These are phyloP conservation scores for Drosophila subobscura DNA, from an alignment of 1,140 invertebrate genomes.

Conservation along the genomic window DNA sequence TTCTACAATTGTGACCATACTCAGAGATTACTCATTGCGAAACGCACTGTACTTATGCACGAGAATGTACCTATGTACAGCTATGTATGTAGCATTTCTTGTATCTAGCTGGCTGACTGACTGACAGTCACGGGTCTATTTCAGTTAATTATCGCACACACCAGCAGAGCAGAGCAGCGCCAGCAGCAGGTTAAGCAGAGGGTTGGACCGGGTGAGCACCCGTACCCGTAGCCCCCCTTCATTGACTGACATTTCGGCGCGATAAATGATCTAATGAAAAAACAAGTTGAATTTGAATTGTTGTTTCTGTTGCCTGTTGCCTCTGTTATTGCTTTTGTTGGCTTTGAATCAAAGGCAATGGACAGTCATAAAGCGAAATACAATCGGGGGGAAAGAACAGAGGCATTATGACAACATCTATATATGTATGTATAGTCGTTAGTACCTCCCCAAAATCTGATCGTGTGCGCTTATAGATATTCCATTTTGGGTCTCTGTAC, in stretches of 20 bases:
- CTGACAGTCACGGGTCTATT: conserved; percentile 77
- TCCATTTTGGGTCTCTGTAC: conserved; percentile 27
- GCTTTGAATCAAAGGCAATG: conserved; percentile 47
- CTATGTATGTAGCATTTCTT: conserved; percentile 38
- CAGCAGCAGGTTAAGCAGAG: conserved; percentile 58
- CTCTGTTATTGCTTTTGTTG: conserved; percentile 44
- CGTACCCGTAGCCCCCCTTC: conserved; percentile 2
- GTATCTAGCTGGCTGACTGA: conserved; percentile 35
- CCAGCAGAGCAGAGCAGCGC: conserved; percentile 51
- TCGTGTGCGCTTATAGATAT: conserved; percentile 44
- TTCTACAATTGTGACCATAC: too few relatives aligned
- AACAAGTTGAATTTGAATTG: conserved; percentile 77
- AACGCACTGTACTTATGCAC: conserved; percentile 19
- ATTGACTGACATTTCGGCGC: conserved; percentile 74
- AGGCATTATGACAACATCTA: conserved; percentile 44
- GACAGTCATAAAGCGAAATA: conserved; percentile 28
- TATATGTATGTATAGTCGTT: conserved; percentile 45
- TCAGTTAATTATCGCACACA: conserved; percentile 75
- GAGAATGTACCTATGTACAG: conserved; percentile 37
- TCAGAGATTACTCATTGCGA: neutral
- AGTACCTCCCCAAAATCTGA: conserved; percentile 36
- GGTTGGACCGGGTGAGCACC: conserved; percentile 11
- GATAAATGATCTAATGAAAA: conserved; percentile 74
- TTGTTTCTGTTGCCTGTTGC: conserved; percentile 40
- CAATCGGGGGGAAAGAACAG: neutral